Percentiles rank a stretch among this genome's conserved stretches.
phyloP scores from a whole-genome alignment of 1,140 invertebrate genomes.

The Tetramorium simillimum region DNA sequence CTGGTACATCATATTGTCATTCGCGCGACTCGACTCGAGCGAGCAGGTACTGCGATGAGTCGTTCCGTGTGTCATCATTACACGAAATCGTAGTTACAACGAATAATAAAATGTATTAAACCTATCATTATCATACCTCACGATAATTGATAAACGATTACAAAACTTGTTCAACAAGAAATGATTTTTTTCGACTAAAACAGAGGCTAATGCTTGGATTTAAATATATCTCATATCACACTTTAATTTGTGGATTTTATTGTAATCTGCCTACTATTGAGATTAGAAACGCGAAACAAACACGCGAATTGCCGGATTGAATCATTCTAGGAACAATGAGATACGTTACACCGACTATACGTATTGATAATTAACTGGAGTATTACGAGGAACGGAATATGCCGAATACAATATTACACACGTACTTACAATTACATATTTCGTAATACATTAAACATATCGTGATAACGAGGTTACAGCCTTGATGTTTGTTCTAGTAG shows the following conservation, averaged over 20 bases:
- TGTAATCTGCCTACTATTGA: neutral
- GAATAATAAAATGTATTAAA: neutral
- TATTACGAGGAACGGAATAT: neutral
- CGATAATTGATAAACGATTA: neutral
- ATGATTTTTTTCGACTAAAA: no score
- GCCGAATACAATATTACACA: neutral
- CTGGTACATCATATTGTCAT: neutral
- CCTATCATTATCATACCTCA: neutral
- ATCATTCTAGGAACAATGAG: neutral
- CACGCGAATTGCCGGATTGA: neutral
- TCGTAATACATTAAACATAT: neutral
- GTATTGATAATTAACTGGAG: neutral
- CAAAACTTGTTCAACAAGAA: no score
- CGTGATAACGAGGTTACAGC: neutral
- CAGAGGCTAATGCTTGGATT: neutral
- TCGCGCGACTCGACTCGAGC: neutral
- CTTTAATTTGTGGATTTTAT: neutral
- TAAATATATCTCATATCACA: neutral
- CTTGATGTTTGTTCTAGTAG: conserved; percentile 12
- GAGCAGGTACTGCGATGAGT: neutral
- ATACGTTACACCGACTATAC: neutral
- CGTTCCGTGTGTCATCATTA: neutral
- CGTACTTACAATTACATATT: neutral
- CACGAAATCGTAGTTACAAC: neutral
- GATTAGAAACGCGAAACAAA: neutral